These are phyloP conservation scores for Trichogramma pretiosum DNA, from an alignment of 1,140 invertebrate species.

Conservation along the genomic window DNA sequence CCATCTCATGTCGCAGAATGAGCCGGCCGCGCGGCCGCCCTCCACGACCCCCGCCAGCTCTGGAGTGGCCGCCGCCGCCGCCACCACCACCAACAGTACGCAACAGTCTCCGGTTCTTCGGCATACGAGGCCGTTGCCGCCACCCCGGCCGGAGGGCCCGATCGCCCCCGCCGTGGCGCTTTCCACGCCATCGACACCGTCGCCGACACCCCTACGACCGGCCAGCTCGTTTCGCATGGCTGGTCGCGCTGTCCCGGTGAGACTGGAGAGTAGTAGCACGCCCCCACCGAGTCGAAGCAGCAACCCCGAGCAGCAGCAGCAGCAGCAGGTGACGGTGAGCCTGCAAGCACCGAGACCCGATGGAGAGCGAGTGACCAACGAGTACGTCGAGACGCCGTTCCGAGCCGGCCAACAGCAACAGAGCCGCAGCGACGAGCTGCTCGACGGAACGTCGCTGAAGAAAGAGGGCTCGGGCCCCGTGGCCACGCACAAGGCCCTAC, in stretches of 20 bases:
- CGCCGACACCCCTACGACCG: too few species aligned
- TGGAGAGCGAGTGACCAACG: slow-evolving; percentile 66
- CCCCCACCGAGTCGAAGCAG: slow-evolving; percentile 15
- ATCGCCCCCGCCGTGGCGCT: slow-evolving; percentile 27
- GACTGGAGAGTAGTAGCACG: too few species aligned
- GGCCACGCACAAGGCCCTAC: slow-evolving; percentile 45
- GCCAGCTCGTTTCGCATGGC: slow-evolving; percentile 10
- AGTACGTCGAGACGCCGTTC: slow-evolving; percentile 78
- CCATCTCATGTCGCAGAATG: slow-evolving; percentile 38
- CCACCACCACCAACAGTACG: slow-evolving; percentile 29
- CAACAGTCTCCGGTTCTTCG: too few species aligned
- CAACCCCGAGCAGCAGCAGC: slow-evolving; percentile 8
- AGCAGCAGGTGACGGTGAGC: slow-evolving; percentile 44
- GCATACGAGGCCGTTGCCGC: slow-evolving; percentile 27
- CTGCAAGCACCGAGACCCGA: slow-evolving; percentile 67
- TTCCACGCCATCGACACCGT: too few species aligned
- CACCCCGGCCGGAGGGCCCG: slow-evolving; percentile 27
- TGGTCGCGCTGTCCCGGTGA: slow-evolving; percentile 3
- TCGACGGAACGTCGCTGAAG: slow-evolving; percentile 29
- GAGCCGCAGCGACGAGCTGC: slow-evolving; percentile 17
- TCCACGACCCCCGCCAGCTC: slow-evolving; percentile 22
- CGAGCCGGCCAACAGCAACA: slow-evolving; percentile 23
- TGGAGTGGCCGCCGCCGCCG: slow-evolving; percentile 27
- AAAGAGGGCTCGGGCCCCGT: too few species aligned
- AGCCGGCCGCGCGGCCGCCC: slow-evolving; percentile 30